Percentiles rank a stretch among this genome's conserved stretches.
These are phyloP conservation scores for Bos indicus DNA, from an alignment of 2,113 vertebrate genomes.

Conservation along the genomic window DNA sequence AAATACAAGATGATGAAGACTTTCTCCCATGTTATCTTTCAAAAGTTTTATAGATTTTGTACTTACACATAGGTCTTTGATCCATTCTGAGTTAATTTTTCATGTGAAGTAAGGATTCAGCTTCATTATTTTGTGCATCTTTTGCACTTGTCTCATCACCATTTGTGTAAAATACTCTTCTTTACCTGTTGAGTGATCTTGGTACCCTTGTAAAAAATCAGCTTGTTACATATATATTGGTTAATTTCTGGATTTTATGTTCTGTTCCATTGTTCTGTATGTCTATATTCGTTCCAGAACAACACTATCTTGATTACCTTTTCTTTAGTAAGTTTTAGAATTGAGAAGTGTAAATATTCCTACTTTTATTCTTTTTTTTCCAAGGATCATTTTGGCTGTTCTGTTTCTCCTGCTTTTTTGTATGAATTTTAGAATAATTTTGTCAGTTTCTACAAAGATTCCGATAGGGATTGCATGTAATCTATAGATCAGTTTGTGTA, in stretches of 20 bases:
- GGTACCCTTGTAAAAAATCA: neutral
- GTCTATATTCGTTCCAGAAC: neutral
- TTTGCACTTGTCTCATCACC: neutral
- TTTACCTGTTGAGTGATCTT: neutral
- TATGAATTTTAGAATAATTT: neutral
- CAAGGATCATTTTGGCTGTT: neutral
- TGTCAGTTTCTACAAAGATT: neutral
- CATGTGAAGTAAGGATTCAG: neutral
- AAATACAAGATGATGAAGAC: neutral
- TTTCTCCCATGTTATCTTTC: neutral
- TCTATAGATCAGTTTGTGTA: neutral
- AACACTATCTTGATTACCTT: neutral
- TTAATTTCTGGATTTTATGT: neutral
- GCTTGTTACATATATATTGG: neutral
- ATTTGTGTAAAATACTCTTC: neutral
- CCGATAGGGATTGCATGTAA: neutral
- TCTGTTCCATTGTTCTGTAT: neutral
- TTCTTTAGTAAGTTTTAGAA: neutral
- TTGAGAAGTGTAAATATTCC: neutral
- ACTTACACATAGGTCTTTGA: neutral
- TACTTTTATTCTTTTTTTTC: neutral
- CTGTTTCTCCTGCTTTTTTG: neutral
- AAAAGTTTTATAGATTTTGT: neutral
- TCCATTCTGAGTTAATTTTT: neutral
- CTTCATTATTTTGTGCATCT: neutral